phyloP scores from a whole-genome alignment of 92 coral and sea anemone genomes.

The Plumapathes pennacea region DNA sequence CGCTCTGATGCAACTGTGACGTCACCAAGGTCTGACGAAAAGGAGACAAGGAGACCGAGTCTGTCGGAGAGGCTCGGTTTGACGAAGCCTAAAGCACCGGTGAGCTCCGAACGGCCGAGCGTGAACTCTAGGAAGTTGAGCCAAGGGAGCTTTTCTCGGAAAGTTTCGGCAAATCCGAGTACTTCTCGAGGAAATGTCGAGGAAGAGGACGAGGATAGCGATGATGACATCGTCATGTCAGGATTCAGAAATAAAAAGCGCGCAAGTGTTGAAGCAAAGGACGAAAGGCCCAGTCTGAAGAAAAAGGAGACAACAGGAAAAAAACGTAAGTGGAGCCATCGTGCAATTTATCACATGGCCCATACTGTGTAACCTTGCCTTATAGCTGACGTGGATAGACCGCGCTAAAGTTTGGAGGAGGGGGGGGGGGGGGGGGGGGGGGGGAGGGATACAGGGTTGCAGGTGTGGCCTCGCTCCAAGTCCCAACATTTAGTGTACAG shows the following conservation, averaged over 20 bases:
- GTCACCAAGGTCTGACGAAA: background rate
- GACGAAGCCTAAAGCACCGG: constrained; percentile 13
- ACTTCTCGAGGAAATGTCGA: background rate
- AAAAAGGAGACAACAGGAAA: constrained; percentile 9
- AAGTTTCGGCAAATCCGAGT: background rate
- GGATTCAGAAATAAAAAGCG: constrained; percentile 9
- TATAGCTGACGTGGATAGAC: background rate
- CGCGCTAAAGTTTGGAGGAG: too few species aligned
- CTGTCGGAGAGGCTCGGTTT: constrained; percentile 5
- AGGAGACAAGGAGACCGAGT: background rate
- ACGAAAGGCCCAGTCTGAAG: constrained; percentile 19
- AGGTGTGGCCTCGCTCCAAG: too few species aligned
- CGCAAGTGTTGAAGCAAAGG: background rate
- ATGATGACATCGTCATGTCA: constrained; percentile 24
- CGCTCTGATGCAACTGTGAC: background rate
- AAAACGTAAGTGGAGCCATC: constrained; percentile 13
- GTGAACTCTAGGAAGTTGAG: too few species aligned
- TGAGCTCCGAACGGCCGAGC: constrained; percentile 9
- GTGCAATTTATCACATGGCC: background rate
- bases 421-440: too few species aligned
- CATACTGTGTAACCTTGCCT: background rate
- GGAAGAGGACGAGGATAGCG: constrained; percentile 58
- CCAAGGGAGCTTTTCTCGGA: background rate
- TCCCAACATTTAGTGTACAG: too few species aligned
- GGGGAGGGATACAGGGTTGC: too few species aligned